A percentile compares a stretch with the other conserved stretches of the same genome.
Conservation (phyloP, 2,797 vertebrate species). For the Sciurus carolinensis region DNA sequence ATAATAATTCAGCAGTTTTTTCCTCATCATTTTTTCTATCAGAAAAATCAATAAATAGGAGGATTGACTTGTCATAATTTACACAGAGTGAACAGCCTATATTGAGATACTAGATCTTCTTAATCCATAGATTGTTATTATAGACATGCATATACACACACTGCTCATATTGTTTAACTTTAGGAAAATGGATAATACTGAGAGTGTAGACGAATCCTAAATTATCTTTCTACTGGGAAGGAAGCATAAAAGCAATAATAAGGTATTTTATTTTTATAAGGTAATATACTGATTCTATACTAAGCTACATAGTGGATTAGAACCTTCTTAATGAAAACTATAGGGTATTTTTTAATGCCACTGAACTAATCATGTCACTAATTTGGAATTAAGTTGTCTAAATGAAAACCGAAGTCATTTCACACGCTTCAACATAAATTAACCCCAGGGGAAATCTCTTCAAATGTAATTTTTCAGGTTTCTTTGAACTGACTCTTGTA, state of each 20-base stretch:
- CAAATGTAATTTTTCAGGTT: conserved; percentile 50
- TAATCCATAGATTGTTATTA: not conserved
- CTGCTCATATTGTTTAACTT: not conserved
- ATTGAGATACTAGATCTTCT: not conserved
- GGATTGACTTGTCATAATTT: not conserved
- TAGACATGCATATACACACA: not conserved
- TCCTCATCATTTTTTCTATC: not conserved
- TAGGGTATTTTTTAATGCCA: not conserved
- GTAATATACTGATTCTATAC: not conserved
- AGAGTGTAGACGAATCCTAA: not conserved
- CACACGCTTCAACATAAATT: conserved; percentile 50
- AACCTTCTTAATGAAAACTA: not conserved
- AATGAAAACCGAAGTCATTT: conserved; percentile 59
- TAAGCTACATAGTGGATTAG: not conserved
- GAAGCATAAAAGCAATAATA: not conserved
- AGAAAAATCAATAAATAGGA: not conserved
- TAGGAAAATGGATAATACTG: not conserved
- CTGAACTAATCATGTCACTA: conserved; percentile 12
- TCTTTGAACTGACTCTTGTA: conserved; percentile 16
- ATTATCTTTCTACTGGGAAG: not conserved
- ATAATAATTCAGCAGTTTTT: conserved; percentile 43
- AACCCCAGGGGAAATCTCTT: conserved; percentile 14
- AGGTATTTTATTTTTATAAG: not conserved
- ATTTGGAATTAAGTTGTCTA: conserved; percentile 39
- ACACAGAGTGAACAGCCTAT: not conserved